Evolutionary conservation across 2,113 vertebrate genomes (phyloP).

Genomic region (Pachycephala philippinensis): DNA sequence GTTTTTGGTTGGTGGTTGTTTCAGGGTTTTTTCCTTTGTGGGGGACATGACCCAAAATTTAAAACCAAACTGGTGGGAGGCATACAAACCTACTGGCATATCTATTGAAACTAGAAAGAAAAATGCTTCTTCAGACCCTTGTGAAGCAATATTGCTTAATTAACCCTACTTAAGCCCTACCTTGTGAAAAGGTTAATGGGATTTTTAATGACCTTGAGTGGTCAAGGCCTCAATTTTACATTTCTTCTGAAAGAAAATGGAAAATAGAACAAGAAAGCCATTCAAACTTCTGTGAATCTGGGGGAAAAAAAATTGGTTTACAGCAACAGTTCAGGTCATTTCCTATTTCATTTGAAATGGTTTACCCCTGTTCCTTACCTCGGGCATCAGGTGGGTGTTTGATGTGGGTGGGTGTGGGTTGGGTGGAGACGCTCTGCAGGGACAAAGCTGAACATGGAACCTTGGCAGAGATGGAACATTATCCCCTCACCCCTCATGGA

Average conservation of each 20-base stretch:
- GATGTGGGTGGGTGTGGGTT: not conserved
- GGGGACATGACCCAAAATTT: not conserved
- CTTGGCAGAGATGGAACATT: not conserved
- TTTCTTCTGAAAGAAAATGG: constrained; percentile 66
- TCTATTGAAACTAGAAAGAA: constrained; percentile 33
- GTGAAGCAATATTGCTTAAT: constrained; percentile 68
- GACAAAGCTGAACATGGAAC: not conserved
- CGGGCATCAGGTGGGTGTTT: not conserved
- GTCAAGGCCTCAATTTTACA: constrained; percentile 70
- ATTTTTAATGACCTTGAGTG: constrained; percentile 71
- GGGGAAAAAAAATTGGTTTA: not conserved
- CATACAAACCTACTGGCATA: not conserved
- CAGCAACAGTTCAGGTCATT: constrained; percentile 4
- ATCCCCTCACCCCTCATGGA: not conserved
- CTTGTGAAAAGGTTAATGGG: constrained; percentile 69
- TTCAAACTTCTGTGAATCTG: constrained; percentile 30
- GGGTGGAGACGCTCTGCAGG: not conserved
- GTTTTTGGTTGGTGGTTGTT: not conserved
- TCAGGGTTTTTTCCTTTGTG: not conserved
- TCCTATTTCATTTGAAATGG: not conserved
- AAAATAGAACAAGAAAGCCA: constrained; percentile 56
- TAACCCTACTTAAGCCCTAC: constrained; percentile 70
- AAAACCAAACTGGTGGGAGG: not conserved
- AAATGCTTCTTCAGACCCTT: constrained; percentile 50
- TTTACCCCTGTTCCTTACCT: not conserved